Evolutionary conservation across 2,797 vertebrate species (phyloP).

Genomic region (Meda fulgida): DNA sequence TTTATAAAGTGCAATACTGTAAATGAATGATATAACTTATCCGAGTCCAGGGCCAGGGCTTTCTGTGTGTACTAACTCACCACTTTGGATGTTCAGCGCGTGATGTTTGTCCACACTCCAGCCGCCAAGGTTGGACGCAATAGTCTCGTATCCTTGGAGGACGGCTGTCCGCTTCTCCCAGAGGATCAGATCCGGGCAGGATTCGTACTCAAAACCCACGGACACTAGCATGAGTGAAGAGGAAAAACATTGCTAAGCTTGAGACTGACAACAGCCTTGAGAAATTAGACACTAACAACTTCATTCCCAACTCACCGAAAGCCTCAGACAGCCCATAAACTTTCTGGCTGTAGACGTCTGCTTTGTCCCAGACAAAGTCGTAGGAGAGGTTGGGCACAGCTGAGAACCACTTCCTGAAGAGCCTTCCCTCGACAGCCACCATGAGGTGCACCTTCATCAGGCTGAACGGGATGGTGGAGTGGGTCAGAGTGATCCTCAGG

Average conservation of each 20-base stretch:
- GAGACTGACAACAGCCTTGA: neutral
- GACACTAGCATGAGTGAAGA: conserved; percentile 80
- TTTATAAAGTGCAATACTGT: neutral
- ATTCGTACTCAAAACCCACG: conserved; percentile 98
- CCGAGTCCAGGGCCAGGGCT: conserved; percentile 34
- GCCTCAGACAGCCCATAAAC: conserved; percentile 95
- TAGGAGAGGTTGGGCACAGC: conserved; percentile 91
- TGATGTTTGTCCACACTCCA: conserved; percentile 97
- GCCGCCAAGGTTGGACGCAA: conserved; percentile 93
- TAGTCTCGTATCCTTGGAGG: conserved; percentile 93
- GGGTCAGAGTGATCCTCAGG: conserved; percentile 90
- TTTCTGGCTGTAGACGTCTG: conserved; percentile 97
- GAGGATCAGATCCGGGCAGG: conserved; percentile 95
- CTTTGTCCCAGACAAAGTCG: conserved; percentile 97
- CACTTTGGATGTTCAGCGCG: conserved; percentile 95
- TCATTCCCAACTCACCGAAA: conserved; percentile 82
- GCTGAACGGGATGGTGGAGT: conserved; percentile 93
- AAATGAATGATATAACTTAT: conserved; percentile 39
- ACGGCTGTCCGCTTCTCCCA: conserved; percentile 98
- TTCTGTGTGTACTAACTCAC: conserved; percentile 73
- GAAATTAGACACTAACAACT: neutral
- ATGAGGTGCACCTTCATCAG: conserved; percentile 99
- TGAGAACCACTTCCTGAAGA: conserved; percentile 97
- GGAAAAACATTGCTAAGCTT: neutral
- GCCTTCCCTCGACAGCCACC: conserved; percentile 96